Percentiles rank a stretch among this genome's conserved stretches.
Evolutionary conservation across 1,140 invertebrate species (phyloP).

Genomic region (Chironomus tepperi): DNA sequence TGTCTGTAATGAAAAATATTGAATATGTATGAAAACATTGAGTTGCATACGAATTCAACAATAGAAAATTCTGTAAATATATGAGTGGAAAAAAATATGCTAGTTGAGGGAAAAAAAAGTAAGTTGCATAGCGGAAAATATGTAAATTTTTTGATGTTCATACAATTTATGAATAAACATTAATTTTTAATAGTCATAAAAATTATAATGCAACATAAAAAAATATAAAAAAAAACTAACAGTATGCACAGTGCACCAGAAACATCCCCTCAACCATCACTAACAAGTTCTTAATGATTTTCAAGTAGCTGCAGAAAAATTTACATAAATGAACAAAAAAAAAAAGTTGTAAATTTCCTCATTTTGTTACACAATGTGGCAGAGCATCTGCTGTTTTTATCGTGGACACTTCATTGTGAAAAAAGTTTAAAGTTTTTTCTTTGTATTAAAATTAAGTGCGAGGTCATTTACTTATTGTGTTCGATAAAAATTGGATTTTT

Average conservation of each 20-base stretch:
- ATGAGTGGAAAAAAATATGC: neutral
- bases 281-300: constrained; percentile 7
- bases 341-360: no score
- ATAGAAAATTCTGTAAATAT: no score
- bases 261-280: neutral
- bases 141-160: constrained; percentile 9
- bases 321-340: no score
- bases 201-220: neutral
- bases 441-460: neutral
- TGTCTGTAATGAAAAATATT: no score
- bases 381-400: no score
- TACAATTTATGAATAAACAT: constrained; percentile 4
- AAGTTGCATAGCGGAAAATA: neutral
- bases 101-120: neutral
- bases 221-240: neutral
- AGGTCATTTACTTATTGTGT: no score
- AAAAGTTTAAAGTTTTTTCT: neutral
- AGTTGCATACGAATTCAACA: no score
- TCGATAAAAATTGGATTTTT: no score
- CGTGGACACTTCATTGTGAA: neutral
- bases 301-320: constrained; percentile 3
- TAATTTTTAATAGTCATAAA: neutral
- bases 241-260: neutral
- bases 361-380: no score
- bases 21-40: no score